Evolutionary conservation across 2,113 vertebrate species (phyloP).

Genomic region (Coreoperca whiteheadi): DNA sequence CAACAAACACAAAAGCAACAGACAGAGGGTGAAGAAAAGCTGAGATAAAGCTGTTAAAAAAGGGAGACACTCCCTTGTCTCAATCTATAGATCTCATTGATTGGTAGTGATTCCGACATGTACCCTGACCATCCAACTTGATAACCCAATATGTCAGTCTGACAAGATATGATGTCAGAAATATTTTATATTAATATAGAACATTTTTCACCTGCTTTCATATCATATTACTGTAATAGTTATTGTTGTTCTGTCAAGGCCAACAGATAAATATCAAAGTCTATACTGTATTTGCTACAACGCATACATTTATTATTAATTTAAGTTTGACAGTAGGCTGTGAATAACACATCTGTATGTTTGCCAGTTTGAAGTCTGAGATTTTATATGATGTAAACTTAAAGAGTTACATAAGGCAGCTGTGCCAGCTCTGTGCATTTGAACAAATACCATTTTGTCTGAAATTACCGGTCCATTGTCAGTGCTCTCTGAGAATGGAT

Average conservation of each 20-base stretch:
- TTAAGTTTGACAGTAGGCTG: neutral
- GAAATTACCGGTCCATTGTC: neutral
- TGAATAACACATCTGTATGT: neutral
- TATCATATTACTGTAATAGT: neutral
- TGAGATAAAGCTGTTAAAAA: neutral
- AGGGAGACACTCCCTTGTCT: constrained; percentile 1
- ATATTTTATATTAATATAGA: neutral
- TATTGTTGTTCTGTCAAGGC: neutral
- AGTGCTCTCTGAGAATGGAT: neutral
- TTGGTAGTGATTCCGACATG: constrained; percentile 20
- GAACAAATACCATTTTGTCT: neutral
- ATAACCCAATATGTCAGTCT: constrained; percentile 34
- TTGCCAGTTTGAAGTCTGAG: neutral
- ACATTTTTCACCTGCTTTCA: constrained; percentile 4
- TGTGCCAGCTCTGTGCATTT: neutral
- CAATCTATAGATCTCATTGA: constrained; percentile 23
- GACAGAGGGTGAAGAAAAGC: neutral
- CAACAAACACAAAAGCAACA: neutral
- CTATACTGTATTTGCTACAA: neutral
- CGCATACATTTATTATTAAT: neutral
- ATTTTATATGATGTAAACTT: neutral
- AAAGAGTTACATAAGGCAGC: neutral
- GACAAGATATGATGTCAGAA: constrained; percentile 12
- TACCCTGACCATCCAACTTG: constrained; percentile 9
- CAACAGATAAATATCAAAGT: neutral